phyloP scores from a whole-genome alignment of 2,113 vertebrate species.

The Elaphurus davidianus region DNA sequence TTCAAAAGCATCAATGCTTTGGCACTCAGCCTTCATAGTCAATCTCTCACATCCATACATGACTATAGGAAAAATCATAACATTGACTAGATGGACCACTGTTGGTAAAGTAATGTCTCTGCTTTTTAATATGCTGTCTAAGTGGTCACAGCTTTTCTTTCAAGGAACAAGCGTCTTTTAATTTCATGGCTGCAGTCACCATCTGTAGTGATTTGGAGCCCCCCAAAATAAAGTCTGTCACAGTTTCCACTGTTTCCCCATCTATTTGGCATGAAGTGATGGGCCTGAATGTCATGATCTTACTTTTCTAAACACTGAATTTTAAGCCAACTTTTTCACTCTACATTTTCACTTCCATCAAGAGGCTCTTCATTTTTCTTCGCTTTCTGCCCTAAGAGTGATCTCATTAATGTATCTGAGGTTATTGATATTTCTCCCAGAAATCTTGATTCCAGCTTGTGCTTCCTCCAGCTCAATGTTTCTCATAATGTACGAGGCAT shows the following conservation, averaged over 20 bases:
- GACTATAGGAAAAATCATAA: background rate
- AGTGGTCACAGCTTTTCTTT: background rate
- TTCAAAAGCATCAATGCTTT: background rate
- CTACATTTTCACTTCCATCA: background rate
- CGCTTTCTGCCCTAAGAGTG: background rate
- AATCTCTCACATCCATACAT: background rate
- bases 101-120: background rate
- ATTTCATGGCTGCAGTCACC: background rate
- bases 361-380: background rate
- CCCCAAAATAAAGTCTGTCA: background rate
- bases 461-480: background rate
- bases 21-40: background rate
- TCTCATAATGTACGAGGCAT: accelerated
- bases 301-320: background rate
- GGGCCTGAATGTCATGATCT: background rate
- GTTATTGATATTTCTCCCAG: background rate
- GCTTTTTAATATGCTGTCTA: background rate
- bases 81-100: background rate
- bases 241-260: background rate
- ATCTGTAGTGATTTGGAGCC: background rate
- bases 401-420: background rate
- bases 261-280: background rate
- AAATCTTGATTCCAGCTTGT: background rate
- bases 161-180: background rate
- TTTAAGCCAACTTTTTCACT: background rate